Percentiles rank a stretch among this genome's conserved stretches.
These are phyloP conservation scores for Dascillus cervinus DNA, from an alignment of 2,888 invertebrate species.

Conservation along the genomic window DNA sequence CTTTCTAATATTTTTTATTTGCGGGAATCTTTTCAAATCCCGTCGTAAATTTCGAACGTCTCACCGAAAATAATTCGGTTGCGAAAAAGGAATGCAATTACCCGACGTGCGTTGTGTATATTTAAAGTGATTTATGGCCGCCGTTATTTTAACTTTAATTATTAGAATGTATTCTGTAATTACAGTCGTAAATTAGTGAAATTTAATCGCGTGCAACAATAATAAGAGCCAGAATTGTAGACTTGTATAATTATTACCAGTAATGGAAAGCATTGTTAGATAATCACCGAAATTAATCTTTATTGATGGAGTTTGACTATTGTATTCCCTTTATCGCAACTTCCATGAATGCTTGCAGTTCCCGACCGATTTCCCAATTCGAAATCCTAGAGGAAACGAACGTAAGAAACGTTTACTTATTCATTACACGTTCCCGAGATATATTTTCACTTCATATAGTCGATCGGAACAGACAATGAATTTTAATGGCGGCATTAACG, in stretches of 20 bases:
- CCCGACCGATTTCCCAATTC: conserved; percentile 11
- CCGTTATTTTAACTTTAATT: too few relatives aligned
- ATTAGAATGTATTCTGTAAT: too few relatives aligned
- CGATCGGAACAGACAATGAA: conserved; percentile 40
- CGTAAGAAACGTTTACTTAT: conserved; percentile 27
- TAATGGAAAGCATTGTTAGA: conserved; percentile 29
- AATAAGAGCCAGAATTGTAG: conserved; percentile 12
- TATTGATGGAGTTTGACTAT: conserved; percentile 32
- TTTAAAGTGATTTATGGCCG: too few relatives aligned
- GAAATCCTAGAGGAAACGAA: conserved; percentile 13
- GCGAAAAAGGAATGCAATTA: too few relatives aligned
- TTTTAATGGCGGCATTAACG: conserved; percentile 36
- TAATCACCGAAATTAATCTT: conserved; percentile 35
- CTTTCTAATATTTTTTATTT: too few relatives aligned
- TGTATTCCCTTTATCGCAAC: conserved; percentile 23
- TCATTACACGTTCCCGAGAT: conserved; percentile 37
- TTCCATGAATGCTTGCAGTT: conserved; percentile 14
- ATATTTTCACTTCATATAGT: conserved; percentile 43
- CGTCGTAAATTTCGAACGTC: too few relatives aligned
- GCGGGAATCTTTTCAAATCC: too few relatives aligned
- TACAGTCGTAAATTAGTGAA: conserved; percentile 12
- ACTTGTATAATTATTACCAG: conserved; percentile 25
- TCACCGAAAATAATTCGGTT: too few relatives aligned
- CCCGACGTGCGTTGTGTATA: too few relatives aligned
- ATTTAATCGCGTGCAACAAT: conserved; percentile 14